phyloP scores from a whole-genome alignment of 2,888 invertebrate genomes.

The Phengaris alcon region DNA sequence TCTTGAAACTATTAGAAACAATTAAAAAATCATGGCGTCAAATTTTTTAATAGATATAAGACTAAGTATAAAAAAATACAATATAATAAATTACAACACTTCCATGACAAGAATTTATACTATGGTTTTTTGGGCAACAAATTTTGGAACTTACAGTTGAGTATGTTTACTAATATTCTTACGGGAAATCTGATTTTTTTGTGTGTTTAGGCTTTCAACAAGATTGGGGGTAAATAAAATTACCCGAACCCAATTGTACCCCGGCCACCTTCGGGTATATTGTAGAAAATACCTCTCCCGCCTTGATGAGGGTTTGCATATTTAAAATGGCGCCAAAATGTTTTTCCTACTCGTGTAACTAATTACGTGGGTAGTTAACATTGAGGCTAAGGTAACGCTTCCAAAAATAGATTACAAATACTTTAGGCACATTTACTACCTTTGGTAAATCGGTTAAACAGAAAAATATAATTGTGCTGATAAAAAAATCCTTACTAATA shows the following conservation, averaged over 20 bases:
- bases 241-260: neutral
- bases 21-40: no score
- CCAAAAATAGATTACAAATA: no score
- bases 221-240: conserved; percentile 21
- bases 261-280: conserved; percentile 13
- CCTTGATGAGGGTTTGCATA: conserved; percentile 27
- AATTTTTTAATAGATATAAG: no score
- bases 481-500: no score
- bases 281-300: conserved; percentile 7
- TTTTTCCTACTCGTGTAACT: conserved; percentile 9
- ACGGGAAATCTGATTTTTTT: conserved; percentile 21
- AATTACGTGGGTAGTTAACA: neutral
- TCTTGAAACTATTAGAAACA: no score
- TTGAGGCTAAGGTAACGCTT: neutral
- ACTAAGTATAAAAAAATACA: no score
- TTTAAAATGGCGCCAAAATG: conserved; percentile 15
- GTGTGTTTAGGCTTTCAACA: conserved; percentile 13
- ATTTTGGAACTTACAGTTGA: neutral
- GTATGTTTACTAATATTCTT: neutral
- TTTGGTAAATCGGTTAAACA: no score
- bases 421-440: no score
- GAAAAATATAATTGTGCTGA: no score
- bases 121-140: no score
- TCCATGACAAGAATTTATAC: no score
- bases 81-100: no score